phyloP scores from a whole-genome alignment of 2,797 vertebrate genomes.

The Anisognathus igniventris region DNA sequence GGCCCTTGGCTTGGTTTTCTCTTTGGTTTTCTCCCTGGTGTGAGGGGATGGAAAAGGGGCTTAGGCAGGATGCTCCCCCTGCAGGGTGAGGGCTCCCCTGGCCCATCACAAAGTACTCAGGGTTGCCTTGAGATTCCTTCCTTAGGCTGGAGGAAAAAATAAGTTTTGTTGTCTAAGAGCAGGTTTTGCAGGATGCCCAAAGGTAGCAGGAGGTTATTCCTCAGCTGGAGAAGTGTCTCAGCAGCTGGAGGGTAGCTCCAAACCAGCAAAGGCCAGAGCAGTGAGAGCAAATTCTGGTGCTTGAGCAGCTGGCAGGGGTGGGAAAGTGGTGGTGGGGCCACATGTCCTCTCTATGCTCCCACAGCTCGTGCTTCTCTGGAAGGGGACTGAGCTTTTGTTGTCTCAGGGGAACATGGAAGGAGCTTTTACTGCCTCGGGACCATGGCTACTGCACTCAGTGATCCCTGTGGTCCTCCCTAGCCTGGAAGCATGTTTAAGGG shows the following conservation, averaged over 20 bases:
- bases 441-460: fast-evolving
- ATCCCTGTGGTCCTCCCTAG: background rate
- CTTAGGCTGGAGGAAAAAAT: background rate
- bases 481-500: background rate
- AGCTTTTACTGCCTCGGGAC: background rate
- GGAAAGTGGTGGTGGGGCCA: fast-evolving
- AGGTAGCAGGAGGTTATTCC: background rate
- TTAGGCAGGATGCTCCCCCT: background rate
- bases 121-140: background rate
- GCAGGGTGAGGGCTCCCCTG: background rate
- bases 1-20: background rate
- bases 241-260: background rate
- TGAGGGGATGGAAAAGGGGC: background rate
- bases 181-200: background rate
- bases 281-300: background rate
- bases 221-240: background rate
- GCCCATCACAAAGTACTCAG: background rate
- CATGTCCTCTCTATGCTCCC: background rate
- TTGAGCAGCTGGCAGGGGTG: background rate
- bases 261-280: background rate
- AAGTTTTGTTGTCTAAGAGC: background rate
- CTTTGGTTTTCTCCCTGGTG: conserved; percentile 21
- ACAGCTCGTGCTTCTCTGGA: background rate
- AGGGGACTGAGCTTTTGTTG: background rate
- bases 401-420: background rate